phyloP scores from a whole-genome alignment of 2,888 invertebrate species.

The Priocnemis perturbator region DNA sequence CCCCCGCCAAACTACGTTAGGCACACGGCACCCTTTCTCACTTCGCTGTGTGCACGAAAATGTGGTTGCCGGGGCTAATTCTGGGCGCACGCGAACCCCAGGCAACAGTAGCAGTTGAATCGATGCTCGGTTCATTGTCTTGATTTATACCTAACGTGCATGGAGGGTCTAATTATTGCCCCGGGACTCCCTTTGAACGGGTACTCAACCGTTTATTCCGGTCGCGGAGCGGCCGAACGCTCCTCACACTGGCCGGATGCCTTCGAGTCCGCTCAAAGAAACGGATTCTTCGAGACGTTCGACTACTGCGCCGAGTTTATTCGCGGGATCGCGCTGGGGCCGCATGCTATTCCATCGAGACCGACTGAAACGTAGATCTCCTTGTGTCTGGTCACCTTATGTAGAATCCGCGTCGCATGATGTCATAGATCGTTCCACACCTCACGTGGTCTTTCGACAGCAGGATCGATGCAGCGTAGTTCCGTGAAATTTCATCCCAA shows the following conservation, averaged over 20 bases:
- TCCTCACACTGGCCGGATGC: conserved; percentile 10
- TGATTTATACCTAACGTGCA: conserved; percentile 52
- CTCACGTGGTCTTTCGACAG: no score
- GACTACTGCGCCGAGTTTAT: conserved; percentile 1
- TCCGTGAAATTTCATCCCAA: no score
- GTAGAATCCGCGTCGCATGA: no score
- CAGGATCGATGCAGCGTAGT: no score
- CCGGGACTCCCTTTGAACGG: conserved; percentile 13
- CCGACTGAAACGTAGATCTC: no score
- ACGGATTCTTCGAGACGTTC: conserved; percentile 12
- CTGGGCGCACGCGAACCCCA: conserved; percentile 50
- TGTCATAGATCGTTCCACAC: no score
- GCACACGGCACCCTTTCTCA: conserved; percentile 8
- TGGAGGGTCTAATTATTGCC: conserved; percentile 46
- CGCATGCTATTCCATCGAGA: no score
- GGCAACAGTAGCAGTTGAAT: conserved; percentile 38
- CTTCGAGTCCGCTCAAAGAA: conserved; percentile 18
- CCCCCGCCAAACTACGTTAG: conserved; percentile 17
- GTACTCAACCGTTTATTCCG: conserved; percentile 21
- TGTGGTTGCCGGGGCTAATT: conserved; percentile 50
- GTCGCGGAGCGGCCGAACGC: conserved; percentile 8
- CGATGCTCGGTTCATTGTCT: conserved; percentile 56
- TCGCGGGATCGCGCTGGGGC: background rate
- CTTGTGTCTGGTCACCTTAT: no score
- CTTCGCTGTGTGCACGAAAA: conserved; percentile 43